These are phyloP conservation scores for Neomorphus geoffroyi DNA, from an alignment of 2,797 vertebrate genomes.

Conservation along the genomic window DNA sequence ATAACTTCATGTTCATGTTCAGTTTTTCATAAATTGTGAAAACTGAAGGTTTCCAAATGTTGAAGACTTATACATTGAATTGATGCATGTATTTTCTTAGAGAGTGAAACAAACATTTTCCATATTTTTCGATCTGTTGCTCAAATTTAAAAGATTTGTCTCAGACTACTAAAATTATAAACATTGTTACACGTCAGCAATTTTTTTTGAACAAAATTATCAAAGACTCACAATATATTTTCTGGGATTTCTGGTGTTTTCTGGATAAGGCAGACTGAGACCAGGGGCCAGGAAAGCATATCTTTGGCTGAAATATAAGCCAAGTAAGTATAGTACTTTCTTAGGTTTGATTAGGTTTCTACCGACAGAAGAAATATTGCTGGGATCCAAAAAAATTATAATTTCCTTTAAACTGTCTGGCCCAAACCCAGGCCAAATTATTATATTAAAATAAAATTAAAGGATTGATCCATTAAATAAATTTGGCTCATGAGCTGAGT, in stretches of 20 bases:
- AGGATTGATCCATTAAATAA: neutral
- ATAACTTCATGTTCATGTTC: neutral
- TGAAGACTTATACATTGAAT: neutral
- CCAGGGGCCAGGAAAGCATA: neutral
- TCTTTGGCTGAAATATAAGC: neutral
- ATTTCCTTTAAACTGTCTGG: neutral
- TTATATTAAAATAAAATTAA: neutral
- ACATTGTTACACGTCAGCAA: neutral
- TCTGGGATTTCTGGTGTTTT: neutral
- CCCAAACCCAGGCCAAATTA: neutral
- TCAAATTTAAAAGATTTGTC: neutral
- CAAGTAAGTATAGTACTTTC: neutral
- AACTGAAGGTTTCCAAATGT: neutral
- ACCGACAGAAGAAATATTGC: neutral
- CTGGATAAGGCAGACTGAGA: neutral
- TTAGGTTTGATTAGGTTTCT: neutral
- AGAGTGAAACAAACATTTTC: fast-evolving
- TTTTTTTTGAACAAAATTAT: neutral
- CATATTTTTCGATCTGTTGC: neutral
- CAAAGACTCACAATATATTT: neutral
- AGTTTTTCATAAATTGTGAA: neutral
- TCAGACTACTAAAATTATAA: neutral
- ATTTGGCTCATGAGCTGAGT: neutral
- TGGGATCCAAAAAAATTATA: neutral
- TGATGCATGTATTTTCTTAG: neutral